Base-by-base conservation (phyloP, 2,113 vertebrate species). In the Zosterops lateralis region DNA sequence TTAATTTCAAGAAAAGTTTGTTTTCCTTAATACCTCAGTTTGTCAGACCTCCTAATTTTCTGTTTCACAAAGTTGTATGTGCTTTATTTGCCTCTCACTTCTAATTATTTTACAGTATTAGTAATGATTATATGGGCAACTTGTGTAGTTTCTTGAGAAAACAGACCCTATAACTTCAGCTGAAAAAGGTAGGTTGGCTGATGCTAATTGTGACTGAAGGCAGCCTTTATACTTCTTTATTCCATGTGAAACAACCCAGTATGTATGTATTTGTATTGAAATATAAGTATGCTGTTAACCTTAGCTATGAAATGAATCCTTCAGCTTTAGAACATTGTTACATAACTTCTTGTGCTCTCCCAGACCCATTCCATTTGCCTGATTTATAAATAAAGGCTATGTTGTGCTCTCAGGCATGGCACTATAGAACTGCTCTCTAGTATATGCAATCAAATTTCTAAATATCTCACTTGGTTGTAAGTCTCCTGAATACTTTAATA, bases 251-350 rank as follows among this genome's bases (percentile, higher is more conserved):
- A 67, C 47, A n/a, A 7, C 3, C 1, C 45, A 77, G 7, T 31
- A 38, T 61, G 10, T 16, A 34, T 42, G 14, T 38, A 31, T 32
- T 50, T 80, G 17, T 14, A 34, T 32, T 57, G 26, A 51, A 91
- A 83, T 67, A 10, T n/a, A 73, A 16, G 14, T 65, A 18, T 73
- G 21, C 14, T 28, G 34, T 73, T 87, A 66, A 58, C 54, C 20
- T 62, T 73, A 89, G 44, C 53, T 87, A 34, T 81, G 81, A 87
- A 86, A 74, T 67, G 48, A 68, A 84, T 57, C n/a, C 8, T 75
- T 92, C 45, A 50, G 4, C 19, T 81, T 92, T 56, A 40, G 44
- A 87, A 81, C 36, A 68, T 24, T 64, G 21, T 67, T 84, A 68
- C 10, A 71, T 21, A 81, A 53, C 38, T 77, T 92, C 24, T 12